Conservation (phyloP, 2,113 vertebrate species). For the Oreotrochilus melanogaster region DNA sequence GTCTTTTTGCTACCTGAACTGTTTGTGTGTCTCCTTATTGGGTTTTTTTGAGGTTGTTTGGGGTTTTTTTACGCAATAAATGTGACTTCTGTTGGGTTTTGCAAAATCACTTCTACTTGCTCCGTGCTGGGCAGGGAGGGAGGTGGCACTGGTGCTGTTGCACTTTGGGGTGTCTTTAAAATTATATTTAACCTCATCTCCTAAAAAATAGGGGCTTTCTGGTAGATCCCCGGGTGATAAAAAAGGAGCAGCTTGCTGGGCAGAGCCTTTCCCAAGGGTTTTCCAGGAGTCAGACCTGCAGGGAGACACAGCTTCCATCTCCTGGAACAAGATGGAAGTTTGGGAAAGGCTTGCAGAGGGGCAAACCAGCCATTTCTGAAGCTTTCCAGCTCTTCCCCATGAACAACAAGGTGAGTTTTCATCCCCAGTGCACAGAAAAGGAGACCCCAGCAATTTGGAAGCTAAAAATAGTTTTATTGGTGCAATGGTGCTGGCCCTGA, state of each 20-base stretch:
- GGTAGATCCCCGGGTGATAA: background rate
- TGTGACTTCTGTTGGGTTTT: background rate
- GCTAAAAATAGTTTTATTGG: rapidly evolving
- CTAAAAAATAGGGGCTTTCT: background rate
- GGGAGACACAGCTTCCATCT: background rate
- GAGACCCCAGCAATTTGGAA: background rate
- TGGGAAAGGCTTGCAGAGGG: background rate
- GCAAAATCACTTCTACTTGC: background rate
- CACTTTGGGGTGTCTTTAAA: too few relatives aligned
- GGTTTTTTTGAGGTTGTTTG: background rate
- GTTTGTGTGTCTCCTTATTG: background rate
- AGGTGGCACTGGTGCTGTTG: rapidly evolving
- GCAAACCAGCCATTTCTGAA: background rate
- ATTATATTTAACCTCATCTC: rapidly evolving
- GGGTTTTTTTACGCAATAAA: slow-evolving; percentile 19
- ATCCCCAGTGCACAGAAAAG: background rate
- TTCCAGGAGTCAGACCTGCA: background rate
- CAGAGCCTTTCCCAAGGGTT: background rate
- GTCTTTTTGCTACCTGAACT: background rate
- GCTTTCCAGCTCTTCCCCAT: background rate
- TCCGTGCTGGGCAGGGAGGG: rapidly evolving
- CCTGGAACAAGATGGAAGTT: background rate
- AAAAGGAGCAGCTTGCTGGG: background rate
- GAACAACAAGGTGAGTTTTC: background rate
- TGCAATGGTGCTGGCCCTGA: rapidly evolving